Conservation (phyloP, 2,888 invertebrate genomes). For the Lasioglossum leucozonium region DNA sequence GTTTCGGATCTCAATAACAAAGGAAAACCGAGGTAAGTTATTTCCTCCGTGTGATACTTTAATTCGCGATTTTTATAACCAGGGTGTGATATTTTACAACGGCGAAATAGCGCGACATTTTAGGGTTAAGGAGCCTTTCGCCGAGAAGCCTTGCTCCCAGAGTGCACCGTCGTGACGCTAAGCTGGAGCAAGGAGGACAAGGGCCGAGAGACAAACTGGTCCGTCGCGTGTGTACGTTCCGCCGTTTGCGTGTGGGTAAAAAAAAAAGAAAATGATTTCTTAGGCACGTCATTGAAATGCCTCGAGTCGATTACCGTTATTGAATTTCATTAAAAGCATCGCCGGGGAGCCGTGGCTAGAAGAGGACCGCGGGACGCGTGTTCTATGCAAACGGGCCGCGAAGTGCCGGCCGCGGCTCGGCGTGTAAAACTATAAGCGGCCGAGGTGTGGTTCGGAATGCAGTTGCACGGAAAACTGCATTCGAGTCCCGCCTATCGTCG, state of each 20-base stretch:
- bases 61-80: too few relatives aligned
- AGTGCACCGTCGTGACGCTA: slow-evolving; percentile 44
- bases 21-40: slow-evolving; percentile 75
- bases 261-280: slow-evolving; percentile 59
- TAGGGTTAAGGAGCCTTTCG: slow-evolving; percentile 43
- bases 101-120: background rate
- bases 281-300: slow-evolving; percentile 61
- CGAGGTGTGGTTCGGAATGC: slow-evolving; percentile 78
- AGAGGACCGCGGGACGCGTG: slow-evolving; percentile 50
- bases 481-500: slow-evolving; percentile 54
- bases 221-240: slow-evolving; percentile 37
- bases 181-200: slow-evolving; percentile 59
- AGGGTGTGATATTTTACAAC: too few relatives aligned
- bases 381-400: slow-evolving; percentile 55
- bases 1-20: slow-evolving; percentile 70
- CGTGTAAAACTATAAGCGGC: slow-evolving; percentile 63
- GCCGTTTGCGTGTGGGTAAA: slow-evolving; percentile 11
- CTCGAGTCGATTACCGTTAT: slow-evolving; percentile 73
- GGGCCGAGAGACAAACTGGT: slow-evolving; percentile 68
- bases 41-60: background rate
- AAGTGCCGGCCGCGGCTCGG: slow-evolving; percentile 62
- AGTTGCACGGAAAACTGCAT: slow-evolving; percentile 62
- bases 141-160: slow-evolving; percentile 49
- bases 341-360: slow-evolving; percentile 1
- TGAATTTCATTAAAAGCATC: slow-evolving; percentile 71